Base-by-base conservation (phyloP, 2,888 invertebrate genomes). In the Ornithoptera alexandrae region DNA sequence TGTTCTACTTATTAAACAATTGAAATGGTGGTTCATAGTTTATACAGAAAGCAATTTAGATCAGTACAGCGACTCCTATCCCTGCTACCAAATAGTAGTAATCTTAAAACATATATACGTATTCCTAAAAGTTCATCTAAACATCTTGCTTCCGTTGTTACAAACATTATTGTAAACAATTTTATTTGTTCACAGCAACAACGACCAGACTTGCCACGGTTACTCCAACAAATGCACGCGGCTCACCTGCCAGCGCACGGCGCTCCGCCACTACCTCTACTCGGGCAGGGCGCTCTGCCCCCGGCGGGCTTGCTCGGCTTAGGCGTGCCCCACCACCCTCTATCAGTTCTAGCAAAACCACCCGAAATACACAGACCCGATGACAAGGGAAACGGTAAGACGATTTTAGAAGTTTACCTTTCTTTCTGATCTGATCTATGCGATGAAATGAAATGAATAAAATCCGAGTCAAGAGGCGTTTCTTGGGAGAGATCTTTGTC, bases 211-310 rank as follows among this genome's bases (percentile, higher is more conserved):
- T 92, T 97, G 78, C 97, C 97, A 50, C 94, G 97, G 87, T 88
- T 96, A 74, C 93, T 97, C 88, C 98, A 98, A 91, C 98, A 98
- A 92, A 97, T 98, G 97, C 98, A 98, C 87, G 97, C 97, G 53
- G 97, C 97, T 79, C 97, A 97, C 89, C 84, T 94, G 71, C 96
- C 97, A 76, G 93, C 95, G 70, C 95, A 95, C 72, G 95, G 95
- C 62, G 96, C 96, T 66, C 95, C 96, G 59, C 95, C 96, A 62
- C 95, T 96, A 81, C 94, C 89, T 67, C 88, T 89, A 71, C 88
- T 88, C 71, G 93, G 89, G 71, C 93, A 90, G 78, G 93, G 88
- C 60, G 91, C 87, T 74, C 85, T 89, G 74, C 93, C 89, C 39
- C 88, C 94, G 0, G 94, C 94, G 61, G 95, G 94, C 69, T 88